Conservation (phyloP, 2,888 invertebrate species). For the Calameuta pallipes region DNA sequence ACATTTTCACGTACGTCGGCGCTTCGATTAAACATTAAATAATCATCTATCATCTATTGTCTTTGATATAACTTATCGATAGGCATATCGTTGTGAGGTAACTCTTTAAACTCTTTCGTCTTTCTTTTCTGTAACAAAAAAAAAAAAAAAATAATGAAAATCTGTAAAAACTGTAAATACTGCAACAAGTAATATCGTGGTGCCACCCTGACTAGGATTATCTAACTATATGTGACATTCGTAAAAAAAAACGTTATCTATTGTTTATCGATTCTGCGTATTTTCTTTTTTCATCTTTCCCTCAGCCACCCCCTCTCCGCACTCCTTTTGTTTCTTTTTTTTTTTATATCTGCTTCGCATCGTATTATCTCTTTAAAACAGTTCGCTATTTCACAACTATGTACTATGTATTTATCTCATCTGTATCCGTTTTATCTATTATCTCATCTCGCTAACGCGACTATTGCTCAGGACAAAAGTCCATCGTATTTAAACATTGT, state of each 20-base stretch:
- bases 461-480: constrained; percentile 63
- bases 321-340: constrained; percentile 16
- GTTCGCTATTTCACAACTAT: neutral
- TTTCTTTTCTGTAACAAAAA: constrained; percentile 46
- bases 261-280: constrained; percentile 9
- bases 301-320: neutral
- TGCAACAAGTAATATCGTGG: constrained; percentile 64
- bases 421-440: constrained; percentile 10
- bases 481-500: constrained; percentile 61
- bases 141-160: constrained; percentile 38
- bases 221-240: constrained; percentile 16
- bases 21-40: constrained; percentile 55
- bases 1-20: constrained; percentile 10
- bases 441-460: constrained; percentile 41
- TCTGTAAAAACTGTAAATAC: constrained; percentile 59
- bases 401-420: constrained; percentile 6
- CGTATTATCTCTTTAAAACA: neutral
- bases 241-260: neutral
- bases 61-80: constrained; percentile 57
- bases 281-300: constrained; percentile 20
- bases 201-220: constrained; percentile 64
- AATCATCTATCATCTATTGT: constrained; percentile 60
- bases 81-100: constrained; percentile 62
- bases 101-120: constrained; percentile 41
- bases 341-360: neutral